Percentiles rank a stretch among this genome's conserved stretches.
Evolutionary conservation across 2,888 invertebrate species (phyloP).

Genomic region (Neoitamus cyanurus): DNA sequence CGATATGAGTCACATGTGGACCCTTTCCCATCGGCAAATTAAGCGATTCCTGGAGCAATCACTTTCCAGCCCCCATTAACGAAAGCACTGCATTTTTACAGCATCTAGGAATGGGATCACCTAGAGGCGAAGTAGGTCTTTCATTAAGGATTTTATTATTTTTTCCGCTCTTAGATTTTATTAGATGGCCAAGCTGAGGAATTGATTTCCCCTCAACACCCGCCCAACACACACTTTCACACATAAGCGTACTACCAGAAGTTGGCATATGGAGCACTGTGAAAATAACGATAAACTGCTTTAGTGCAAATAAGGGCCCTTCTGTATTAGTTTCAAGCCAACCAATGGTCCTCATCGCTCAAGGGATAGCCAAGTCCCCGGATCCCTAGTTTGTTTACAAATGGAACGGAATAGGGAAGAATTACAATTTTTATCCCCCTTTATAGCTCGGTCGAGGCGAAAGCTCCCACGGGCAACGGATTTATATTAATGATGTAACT

Average conservation of each 20-base stretch:
- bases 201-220: background rate
- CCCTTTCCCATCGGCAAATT: background rate
- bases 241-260: background rate
- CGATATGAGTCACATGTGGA: background rate
- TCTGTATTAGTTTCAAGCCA: slow-evolving; percentile 1
- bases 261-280: slow-evolving; percentile 8
- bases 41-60: background rate
- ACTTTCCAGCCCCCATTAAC: background rate
- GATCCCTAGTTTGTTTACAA: background rate
- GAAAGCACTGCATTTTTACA: slow-evolving; percentile 11
- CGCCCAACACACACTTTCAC: background rate
- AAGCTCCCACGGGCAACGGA: background rate
- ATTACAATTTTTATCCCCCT: background rate
- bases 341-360: background rate
- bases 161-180: slow-evolving; percentile 1
- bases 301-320: slow-evolving; percentile 3
- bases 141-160: slow-evolving; percentile 25
- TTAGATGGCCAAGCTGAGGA: background rate
- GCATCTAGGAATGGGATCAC: background rate
- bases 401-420: background rate
- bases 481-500: slow-evolving; percentile 21
- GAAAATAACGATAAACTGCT: slow-evolving; percentile 13
- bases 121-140: background rate
- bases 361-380: background rate
- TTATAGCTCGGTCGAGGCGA: background rate